A percentile compares a stretch with the other conserved stretches of the same genome.
Evolutionary conservation across 2,797 vertebrate genomes (phyloP).

Genomic region (Squalus acanthias): DNA sequence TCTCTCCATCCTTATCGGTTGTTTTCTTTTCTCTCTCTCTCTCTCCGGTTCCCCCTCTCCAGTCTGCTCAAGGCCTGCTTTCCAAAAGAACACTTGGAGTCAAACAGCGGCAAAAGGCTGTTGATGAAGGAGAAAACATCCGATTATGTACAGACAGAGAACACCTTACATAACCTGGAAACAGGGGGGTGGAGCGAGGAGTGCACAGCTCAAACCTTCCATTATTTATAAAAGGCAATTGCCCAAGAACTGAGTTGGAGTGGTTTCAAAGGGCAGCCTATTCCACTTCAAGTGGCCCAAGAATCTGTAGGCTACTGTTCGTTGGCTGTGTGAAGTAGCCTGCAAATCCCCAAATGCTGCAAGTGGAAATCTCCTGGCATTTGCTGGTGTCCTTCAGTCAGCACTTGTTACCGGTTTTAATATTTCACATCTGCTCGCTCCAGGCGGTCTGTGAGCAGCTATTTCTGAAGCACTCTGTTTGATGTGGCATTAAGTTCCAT

Average conservation of each 20-base stretch:
- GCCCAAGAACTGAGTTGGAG: neutral
- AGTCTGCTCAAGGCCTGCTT: slow-evolving; percentile 90
- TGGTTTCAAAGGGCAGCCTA: neutral
- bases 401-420: neutral
- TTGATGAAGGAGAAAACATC: slow-evolving; percentile 69
- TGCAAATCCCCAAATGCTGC: neutral
- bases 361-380: neutral
- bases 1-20: neutral
- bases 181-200: neutral
- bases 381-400: neutral
- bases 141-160: slow-evolving; percentile 71
- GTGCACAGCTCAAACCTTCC: neutral
- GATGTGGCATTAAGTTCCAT: neutral
- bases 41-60: slow-evolving; percentile 52
- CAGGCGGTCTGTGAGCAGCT: neutral
- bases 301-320: neutral
- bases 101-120: slow-evolving; percentile 53
- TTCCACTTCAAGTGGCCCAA: neutral
- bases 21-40: slow-evolving; percentile 31
- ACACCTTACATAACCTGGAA: slow-evolving; percentile 63
- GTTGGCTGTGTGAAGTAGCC: neutral
- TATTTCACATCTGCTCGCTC: neutral
- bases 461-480: neutral
- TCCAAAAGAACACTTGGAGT: slow-evolving; percentile 78
- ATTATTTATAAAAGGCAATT: neutral